phyloP scores from a whole-genome alignment of 2,113 vertebrate genomes.

The Cyprinodon tularosa region DNA sequence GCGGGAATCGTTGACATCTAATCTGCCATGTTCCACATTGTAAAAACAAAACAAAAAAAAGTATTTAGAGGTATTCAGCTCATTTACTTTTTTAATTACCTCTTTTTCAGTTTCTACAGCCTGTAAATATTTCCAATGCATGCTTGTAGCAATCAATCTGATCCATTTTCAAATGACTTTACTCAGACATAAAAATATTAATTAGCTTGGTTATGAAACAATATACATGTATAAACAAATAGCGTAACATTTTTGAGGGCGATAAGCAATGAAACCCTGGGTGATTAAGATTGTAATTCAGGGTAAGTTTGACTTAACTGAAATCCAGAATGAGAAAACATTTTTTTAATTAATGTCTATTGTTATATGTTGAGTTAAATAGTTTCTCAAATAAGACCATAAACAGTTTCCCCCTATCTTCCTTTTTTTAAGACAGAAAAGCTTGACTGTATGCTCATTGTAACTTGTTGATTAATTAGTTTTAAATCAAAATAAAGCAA shows the following conservation, averaged over 20 bases:
- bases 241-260: slow-evolving; percentile 59
- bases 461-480: slow-evolving; percentile 34
- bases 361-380: slow-evolving; percentile 63
- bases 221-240: slow-evolving; percentile 70
- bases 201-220: slow-evolving; percentile 71
- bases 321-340: slow-evolving; percentile 73
- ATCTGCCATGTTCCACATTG: not conserved
- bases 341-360: slow-evolving; percentile 72
- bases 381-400: slow-evolving; percentile 65
- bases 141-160: slow-evolving; percentile 38
- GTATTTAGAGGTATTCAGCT: not conserved
- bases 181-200: slow-evolving; percentile 65
- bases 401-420: slow-evolving; percentile 51
- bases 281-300: slow-evolving; percentile 64
- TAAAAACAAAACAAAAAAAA: not conserved
- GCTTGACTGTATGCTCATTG: slow-evolving; percentile 16
- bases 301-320: slow-evolving; percentile 70
- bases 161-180: slow-evolving; percentile 57
- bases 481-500: slow-evolving; percentile 32
- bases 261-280: slow-evolving; percentile 71
- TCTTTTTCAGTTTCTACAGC: not conserved
- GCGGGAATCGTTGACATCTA: not conserved
- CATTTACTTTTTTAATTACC: not conserved
- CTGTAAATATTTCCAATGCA: not conserved
- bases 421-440: slow-evolving; percentile 32